Percentiles rank a stretch among this genome's conserved stretches.
Evolutionary conservation across 2,797 vertebrate genomes (phyloP).

Genomic region (Odontamblyopus lacepedii): DNA sequence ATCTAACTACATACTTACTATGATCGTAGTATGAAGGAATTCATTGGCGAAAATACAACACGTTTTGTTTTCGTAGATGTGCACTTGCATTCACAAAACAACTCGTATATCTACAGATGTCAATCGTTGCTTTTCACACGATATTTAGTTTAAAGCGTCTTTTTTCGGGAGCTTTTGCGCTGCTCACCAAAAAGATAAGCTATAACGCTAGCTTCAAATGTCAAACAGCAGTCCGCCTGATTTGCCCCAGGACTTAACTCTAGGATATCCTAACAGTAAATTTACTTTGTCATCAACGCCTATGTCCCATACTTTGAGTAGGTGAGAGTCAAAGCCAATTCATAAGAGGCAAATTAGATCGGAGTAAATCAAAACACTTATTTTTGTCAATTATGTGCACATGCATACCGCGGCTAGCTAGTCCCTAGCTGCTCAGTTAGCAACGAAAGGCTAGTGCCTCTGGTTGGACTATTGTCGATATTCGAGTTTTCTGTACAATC

Average conservation of each 20-base stretch:
- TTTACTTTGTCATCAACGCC: neutral
- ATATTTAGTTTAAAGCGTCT: neutral
- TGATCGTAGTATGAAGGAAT: neutral
- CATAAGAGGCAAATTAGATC: conserved; percentile 11
- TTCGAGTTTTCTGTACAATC: neutral
- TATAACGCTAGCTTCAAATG: conserved; percentile 29
- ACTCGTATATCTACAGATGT: neutral
- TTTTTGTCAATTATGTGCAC: conserved; percentile 23
- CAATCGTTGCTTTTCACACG: neutral
- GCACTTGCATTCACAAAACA: neutral
- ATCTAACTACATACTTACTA: neutral
- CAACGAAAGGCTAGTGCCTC: conserved; percentile 43
- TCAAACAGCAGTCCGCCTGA: neutral
- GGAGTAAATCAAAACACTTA: conserved; percentile 20
- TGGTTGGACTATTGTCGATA: conserved; percentile 38
- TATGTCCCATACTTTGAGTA: neutral
- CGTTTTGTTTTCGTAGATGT: neutral
- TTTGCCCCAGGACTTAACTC: neutral
- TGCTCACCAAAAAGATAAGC: conserved; percentile 12
- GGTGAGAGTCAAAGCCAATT: neutral
- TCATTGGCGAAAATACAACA: neutral
- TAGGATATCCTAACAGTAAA: neutral
- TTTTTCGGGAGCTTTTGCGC: conserved; percentile 6
- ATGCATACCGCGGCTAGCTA: conserved; percentile 39
- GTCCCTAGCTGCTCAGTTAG: conserved; percentile 45